Base-by-base conservation (phyloP, 2,797 vertebrate species). In the Cossypha niveicapilla region DNA sequence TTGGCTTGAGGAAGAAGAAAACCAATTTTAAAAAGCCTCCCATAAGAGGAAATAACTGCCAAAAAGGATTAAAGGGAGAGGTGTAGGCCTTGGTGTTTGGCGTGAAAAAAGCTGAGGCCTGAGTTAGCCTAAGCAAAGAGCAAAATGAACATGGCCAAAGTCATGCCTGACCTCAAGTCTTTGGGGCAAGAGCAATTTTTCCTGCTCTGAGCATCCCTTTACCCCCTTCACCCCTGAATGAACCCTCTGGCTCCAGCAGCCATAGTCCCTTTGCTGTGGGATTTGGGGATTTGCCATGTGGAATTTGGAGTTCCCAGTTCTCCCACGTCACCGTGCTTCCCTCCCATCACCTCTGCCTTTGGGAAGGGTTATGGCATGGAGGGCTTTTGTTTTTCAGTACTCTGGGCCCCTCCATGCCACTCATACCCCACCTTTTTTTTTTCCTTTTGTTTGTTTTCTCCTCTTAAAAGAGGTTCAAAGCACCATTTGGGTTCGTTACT, bases 31-130 rank as follows among this genome's bases (percentile, higher is more conserved):
- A 39, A 30, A 78, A 45, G 39, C 22, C 68, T 94, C 92, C 50
- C 86, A 51, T 21, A 92, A 86, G 86, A 76, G 51, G 53, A 25
- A 85, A 48, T 77, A 88, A 41, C 42, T 88, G 90, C 92, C 94
- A 94, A 54, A 44, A 65, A 74, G 93, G 57, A 94, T 95, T 96
- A 93, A 94, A 94, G 67, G 57, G 34, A 95, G 92, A 96, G 93
- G 86, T 93, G 80, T 30, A 96, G 74, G 74, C 74, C 88, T 71
- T 58, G 93, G 77, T 18, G 56, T 51, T 73, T 90, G 92, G 77
- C 74, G 61, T 37, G 30, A 82, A 71, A 67, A 71, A 82, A 54
- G 16, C 16, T 7, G 24, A 73, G 44, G 62, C n/a, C 61, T 25
- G 35, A 48, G 35, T 45, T 72, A 48, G 62, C 14, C 56, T 8